phyloP scores from a whole-genome alignment of 2,797 vertebrate species.

The Pseudomugil tenellus region DNA sequence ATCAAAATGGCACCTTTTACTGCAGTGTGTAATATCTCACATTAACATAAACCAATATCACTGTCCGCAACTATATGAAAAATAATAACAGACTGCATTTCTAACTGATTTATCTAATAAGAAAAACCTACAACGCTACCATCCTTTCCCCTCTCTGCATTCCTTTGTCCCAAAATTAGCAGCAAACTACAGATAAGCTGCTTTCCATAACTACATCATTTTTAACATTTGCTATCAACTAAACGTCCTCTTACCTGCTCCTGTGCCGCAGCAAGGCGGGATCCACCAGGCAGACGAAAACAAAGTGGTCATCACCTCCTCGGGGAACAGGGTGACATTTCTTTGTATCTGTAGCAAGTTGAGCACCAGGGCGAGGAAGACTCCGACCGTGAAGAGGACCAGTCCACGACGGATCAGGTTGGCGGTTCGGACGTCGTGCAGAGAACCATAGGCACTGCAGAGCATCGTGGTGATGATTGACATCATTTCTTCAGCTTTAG shows the following conservation, averaged over 20 bases:
- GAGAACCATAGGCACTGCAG: slow-evolving; percentile 76
- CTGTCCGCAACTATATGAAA: rapidly evolving
- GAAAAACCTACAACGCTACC: not conserved
- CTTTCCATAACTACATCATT: not conserved
- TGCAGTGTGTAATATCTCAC: too few relatives aligned
- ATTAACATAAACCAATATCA: not conserved
- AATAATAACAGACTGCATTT: not conserved
- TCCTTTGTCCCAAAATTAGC: slow-evolving; percentile 53
- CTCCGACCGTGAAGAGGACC: slow-evolving; percentile 94
- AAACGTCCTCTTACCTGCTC: slow-evolving; percentile 87
- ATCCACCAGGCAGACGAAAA: slow-evolving; percentile 99
- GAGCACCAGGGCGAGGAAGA: slow-evolving; percentile 93
- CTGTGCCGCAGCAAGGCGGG: slow-evolving; percentile 95
- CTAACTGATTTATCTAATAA: not conserved
- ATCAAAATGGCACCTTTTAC: not conserved
- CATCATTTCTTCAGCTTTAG: slow-evolving; percentile 87
- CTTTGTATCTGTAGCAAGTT: slow-evolving; percentile 96
- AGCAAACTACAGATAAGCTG: slow-evolving; percentile 14
- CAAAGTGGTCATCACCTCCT: slow-evolving; percentile 92
- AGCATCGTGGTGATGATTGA: slow-evolving; percentile 82
- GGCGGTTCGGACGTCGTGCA: slow-evolving; percentile 82
- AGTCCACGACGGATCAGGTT: slow-evolving; percentile 90
- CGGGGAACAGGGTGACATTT: slow-evolving; percentile 93
- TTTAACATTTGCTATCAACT: not conserved
- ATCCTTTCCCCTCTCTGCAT: slow-evolving; percentile 34